Conservation (phyloP, 2,797 vertebrate genomes). For the Cuculus canorus region DNA sequence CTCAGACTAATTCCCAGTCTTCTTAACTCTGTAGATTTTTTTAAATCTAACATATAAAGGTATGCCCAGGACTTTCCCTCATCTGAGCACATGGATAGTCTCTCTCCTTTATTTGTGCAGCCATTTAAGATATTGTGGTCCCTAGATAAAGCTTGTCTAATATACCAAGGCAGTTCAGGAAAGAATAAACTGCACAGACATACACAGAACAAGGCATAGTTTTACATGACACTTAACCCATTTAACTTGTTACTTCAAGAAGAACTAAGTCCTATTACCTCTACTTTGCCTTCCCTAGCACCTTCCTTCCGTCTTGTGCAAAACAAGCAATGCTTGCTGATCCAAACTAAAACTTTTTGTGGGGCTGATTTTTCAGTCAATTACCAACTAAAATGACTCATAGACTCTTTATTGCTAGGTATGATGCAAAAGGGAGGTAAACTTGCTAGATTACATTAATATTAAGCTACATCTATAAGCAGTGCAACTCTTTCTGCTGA, state of each 20-base stretch:
- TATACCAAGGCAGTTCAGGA: background rate
- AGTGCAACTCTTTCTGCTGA: background rate
- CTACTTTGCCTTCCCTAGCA: background rate
- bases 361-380: background rate
- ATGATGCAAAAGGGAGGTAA: background rate
- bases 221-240: background rate
- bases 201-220: background rate
- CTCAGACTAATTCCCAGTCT: background rate
- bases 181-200: background rate
- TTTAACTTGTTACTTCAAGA: background rate
- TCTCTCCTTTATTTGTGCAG: background rate
- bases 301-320: background rate
- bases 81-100: background rate
- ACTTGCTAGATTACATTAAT: background rate
- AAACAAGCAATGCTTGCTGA: background rate
- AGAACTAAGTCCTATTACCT: background rate
- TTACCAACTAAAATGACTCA: background rate
- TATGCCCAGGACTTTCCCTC: background rate
- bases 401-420: background rate
- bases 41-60: fast-evolving
- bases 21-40: background rate
- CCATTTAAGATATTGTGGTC: background rate
- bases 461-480: background rate
- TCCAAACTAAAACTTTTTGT: background rate
- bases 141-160: background rate